Evolutionary conservation across 2,888 invertebrate species (phyloP).

Genomic region (Hesperia comma): DNA sequence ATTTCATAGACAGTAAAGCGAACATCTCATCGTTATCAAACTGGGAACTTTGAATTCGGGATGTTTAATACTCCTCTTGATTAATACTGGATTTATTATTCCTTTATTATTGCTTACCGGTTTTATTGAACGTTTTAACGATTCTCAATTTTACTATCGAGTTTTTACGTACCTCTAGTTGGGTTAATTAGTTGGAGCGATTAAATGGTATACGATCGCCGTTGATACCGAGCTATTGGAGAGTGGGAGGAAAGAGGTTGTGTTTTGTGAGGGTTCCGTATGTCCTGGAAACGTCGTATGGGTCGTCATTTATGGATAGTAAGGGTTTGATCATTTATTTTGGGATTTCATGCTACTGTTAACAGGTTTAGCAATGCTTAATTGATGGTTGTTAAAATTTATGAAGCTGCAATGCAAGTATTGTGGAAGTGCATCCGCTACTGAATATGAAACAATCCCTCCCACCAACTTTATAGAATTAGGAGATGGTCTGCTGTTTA

Average conservation of each 20-base stretch:
- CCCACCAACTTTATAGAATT: no score
- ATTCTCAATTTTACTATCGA: constrained; percentile 61
- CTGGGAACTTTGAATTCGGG: constrained; percentile 29
- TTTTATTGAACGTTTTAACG: constrained; percentile 73
- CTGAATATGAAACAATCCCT: no score
- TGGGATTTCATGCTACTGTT: no score
- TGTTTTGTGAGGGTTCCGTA: constrained; percentile 34
- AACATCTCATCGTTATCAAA: constrained; percentile 38
- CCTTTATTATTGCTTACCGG: constrained; percentile 54
- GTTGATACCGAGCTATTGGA: constrained; percentile 45
- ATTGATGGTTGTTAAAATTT: no score
- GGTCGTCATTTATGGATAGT: no score
- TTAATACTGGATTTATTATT: constrained; percentile 69
- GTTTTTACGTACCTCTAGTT: constrained; percentile 62
- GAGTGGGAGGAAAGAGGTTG: background rate
- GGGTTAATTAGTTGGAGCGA: constrained; percentile 73
- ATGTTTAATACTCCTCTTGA: constrained; percentile 43
- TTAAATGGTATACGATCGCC: constrained; percentile 61
- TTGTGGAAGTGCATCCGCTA: no score
- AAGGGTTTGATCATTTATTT: no score
- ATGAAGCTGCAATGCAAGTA: no score
- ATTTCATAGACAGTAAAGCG: constrained; percentile 42
- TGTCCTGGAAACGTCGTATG: constrained; percentile 6
- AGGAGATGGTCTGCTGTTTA: no score
- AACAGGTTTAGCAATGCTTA: no score